Base-by-base conservation (phyloP, 2,888 invertebrate species). In the Rugalucina vietnamica region DNA sequence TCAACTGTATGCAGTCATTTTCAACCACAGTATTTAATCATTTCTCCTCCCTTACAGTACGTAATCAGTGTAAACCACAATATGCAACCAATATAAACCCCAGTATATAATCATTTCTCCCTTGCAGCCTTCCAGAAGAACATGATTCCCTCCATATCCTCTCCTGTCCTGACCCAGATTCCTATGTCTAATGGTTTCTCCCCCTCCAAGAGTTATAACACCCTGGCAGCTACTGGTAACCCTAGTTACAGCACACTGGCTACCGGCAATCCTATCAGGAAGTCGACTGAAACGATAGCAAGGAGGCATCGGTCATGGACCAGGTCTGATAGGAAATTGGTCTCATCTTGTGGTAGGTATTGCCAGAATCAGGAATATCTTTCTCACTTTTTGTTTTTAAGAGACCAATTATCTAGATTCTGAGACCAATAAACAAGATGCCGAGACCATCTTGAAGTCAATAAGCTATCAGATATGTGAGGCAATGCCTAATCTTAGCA, bases 141-240 rank as follows among this genome's bases (percentile, higher is more conserved):
- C 54, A 86, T 90, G 54, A 85, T 89, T 32, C 88, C 90, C 4
- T 90, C 91, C 27, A 78, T 89, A n/a, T 90, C 92, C 71, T 85
- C 89, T 27, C 89, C 88, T 1, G 85, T 88, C 50, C 76, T 90
- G 69, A 88, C 88, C 79, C 78, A 82, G 76, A 78, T 86, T 43
- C 71, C 81, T 3, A 65, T 84, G 36, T 87, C 82, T 84, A 89
- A 87, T 65, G 86, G 88, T 54, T 82, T 88, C 54, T 82, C 84
- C 21, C 54, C 78, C 3, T 85, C 84, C 54, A 84, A 87, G 34
- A 86, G 84, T 77, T 87, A 86, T 80, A 90, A 82, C 79, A 81
- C 82, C 36, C 79, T 90, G 18, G 85, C 87, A 36, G 84, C 78
- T n/a, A 69, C 85, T 24, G 85, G 82, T 54, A n/a, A n/a, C n/a